Evolutionary conservation across 2,113 vertebrate genomes (phyloP).

Genomic region (Jaculus jaculus): DNA sequence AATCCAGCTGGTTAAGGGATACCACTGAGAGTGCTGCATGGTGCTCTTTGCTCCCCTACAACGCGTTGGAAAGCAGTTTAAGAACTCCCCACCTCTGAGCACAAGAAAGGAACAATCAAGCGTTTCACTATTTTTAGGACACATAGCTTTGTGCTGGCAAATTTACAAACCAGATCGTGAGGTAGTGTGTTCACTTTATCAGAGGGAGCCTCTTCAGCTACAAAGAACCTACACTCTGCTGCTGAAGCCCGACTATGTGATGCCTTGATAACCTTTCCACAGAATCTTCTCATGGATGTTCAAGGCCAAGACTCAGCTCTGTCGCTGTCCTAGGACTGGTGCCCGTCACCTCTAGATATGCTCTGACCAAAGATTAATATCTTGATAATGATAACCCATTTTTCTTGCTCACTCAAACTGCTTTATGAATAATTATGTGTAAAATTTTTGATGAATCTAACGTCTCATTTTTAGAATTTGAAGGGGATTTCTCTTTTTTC

Average conservation of each 20-base stretch:
- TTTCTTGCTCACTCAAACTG: conserved; percentile 17
- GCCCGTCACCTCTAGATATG: neutral
- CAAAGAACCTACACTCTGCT: neutral
- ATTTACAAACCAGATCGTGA: neutral
- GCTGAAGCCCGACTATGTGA: neutral
- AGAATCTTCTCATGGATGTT: neutral
- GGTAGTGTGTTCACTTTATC: neutral
- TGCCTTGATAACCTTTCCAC: neutral
- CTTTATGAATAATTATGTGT: neutral
- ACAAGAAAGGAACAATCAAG: conserved; percentile 47
- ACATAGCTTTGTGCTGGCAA: conserved; percentile 3
- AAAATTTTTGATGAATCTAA: conserved; percentile 4
- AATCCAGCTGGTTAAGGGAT: conserved; percentile 55
- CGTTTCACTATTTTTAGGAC: conserved; percentile 51
- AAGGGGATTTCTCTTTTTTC: conserved; percentile 15
- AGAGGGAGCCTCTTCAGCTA: neutral
- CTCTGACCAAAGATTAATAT: conserved; percentile 3
- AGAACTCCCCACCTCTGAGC: conserved; percentile 61
- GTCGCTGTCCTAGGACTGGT: neutral
- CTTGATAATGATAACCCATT: neutral
- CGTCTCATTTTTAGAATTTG: conserved; percentile 18
- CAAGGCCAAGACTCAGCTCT: neutral
- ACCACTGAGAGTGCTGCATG: conserved; percentile 39
- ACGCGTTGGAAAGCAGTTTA: conserved; percentile 35
- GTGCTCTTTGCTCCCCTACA: conserved; percentile 39